phyloP scores from a whole-genome alignment of 1,140 invertebrate genomes.

The Brachionus koreanus region DNA sequence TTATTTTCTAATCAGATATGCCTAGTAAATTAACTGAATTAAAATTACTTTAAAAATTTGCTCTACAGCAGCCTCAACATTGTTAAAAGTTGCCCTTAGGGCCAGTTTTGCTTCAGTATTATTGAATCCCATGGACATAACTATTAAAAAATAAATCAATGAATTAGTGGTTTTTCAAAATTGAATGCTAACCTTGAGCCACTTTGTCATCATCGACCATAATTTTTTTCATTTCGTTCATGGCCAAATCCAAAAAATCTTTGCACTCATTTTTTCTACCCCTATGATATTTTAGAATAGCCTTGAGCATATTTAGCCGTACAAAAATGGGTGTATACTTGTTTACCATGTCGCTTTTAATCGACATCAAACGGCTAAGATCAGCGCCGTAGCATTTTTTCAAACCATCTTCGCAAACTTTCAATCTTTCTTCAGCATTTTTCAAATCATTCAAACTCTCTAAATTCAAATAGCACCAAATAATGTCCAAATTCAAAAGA shows the following conservation, averaged over 20 bases:
- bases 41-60: conserved; percentile 43
- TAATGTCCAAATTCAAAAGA: conserved; percentile 73
- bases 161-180: background rate
- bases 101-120: conserved; percentile 24
- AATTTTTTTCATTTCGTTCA: conserved; percentile 31
- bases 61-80: conserved; percentile 30
- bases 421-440: conserved; percentile 65
- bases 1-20: no score
- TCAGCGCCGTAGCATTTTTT: conserved; percentile 68
- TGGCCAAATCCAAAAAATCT: background rate
- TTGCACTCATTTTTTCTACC: conserved; percentile 5
- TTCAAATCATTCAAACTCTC: conserved; percentile 68
- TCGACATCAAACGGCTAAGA: conserved; percentile 65
- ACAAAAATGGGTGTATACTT: conserved; percentile 39
- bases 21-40: no score
- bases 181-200: background rate
- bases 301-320: conserved; percentile 22
- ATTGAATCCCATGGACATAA: conserved; percentile 36
- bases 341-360: conserved; percentile 59
- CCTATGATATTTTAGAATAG: conserved; percentile 13
- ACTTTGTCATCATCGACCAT: conserved; percentile 36
- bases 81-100: conserved; percentile 7
- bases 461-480: conserved; percentile 76
- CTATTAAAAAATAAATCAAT: background rate
- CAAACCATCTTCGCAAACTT: conserved; percentile 67